phyloP scores from a whole-genome alignment of 2,888 invertebrate species.

The Nomada lathburiana region DNA sequence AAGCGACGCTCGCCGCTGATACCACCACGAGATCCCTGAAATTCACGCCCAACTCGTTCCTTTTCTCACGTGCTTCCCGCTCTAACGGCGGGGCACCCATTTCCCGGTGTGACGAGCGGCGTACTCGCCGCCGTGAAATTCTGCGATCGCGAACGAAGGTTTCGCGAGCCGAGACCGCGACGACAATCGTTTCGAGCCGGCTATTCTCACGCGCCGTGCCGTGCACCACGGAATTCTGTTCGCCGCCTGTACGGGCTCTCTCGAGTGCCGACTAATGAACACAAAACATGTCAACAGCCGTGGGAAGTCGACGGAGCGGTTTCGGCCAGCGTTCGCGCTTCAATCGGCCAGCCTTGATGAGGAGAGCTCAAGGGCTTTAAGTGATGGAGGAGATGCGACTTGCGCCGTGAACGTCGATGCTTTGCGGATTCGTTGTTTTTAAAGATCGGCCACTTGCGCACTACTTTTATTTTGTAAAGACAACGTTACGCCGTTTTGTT shows the following conservation, averaged over 20 bases:
- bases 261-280: constrained; percentile 81
- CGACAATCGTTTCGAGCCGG: constrained; percentile 52
- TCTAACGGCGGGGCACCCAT: constrained; percentile 11
- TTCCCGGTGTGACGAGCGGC: constrained; percentile 18
- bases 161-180: constrained; percentile 26
- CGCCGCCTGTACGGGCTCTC: constrained; percentile 68
- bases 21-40: constrained; percentile 18
- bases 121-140: constrained; percentile 36
- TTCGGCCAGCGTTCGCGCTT: constrained; percentile 63
- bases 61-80: constrained; percentile 20
- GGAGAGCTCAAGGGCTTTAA: neutral
- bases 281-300: constrained; percentile 84
- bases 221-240: constrained; percentile 59
- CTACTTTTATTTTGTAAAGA: no score
- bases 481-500: no score
- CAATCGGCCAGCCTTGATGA: constrained; percentile 62
- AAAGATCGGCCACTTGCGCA: neutral
- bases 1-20: constrained; percentile 3
- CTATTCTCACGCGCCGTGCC: constrained; percentile 75
- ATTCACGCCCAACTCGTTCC: constrained; percentile 28
- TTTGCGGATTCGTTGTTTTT: neutral
- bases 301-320: constrained; percentile 78
- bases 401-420: neutral
- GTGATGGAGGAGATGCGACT: neutral
- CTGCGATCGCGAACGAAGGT: constrained; percentile 28